Conservation (phyloP, 1,140 invertebrate genomes). For the Cardiocondyla obscurior region DNA sequence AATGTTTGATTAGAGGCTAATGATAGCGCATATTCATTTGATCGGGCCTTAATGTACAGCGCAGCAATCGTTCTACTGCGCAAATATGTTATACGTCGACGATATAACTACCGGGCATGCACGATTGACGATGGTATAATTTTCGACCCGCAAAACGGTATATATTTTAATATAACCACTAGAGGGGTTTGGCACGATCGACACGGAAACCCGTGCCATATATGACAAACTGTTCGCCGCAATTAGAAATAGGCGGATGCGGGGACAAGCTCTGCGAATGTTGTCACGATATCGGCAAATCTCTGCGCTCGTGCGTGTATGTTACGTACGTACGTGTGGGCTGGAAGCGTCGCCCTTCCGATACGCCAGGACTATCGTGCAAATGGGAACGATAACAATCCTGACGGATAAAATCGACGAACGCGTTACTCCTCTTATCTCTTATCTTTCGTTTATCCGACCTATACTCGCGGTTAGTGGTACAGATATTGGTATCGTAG, state of each 20-base stretch:
- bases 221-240: conserved; percentile 58
- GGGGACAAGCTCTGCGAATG: conserved; percentile 29
- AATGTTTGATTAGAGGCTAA: background rate
- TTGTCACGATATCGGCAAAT: conserved; percentile 24
- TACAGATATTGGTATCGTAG: background rate
- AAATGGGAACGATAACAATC: conserved; percentile 8
- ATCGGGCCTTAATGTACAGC: background rate
- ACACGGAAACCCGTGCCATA: conserved; percentile 41
- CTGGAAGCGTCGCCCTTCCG: background rate
- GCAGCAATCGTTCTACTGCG: background rate
- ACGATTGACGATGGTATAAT: conserved; percentile 23
- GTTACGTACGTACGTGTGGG: too few species aligned
- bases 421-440: background rate
- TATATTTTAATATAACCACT: conserved; percentile 44
- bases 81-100: conserved; percentile 20
- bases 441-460: background rate
- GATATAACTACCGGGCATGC: background rate
- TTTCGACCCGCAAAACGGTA: conserved; percentile 10
- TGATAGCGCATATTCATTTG: background rate
- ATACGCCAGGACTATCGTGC: background rate
- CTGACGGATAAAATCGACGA: background rate
- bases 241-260: conserved; percentile 62
- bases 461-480: background rate
- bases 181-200: conserved; percentile 19
- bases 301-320: background rate